Conservation (phyloP, 2,888 invertebrate genomes). For the Parnassius smintheus region DNA sequence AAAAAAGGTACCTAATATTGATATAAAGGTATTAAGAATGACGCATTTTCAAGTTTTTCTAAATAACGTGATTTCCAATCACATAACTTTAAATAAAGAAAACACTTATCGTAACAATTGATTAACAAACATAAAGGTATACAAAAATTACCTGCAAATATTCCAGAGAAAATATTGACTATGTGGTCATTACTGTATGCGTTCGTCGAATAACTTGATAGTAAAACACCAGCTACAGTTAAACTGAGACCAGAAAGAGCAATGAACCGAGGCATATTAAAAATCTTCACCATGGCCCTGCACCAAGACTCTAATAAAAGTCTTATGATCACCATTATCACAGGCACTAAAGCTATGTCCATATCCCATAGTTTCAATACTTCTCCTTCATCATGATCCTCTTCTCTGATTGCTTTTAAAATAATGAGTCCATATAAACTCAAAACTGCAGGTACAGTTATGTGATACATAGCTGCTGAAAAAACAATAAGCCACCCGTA, state of each 20-base stretch:
- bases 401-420: conserved; percentile 71
- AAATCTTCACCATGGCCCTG: conserved; percentile 76
- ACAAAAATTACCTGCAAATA: conserved; percentile 72
- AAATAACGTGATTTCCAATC: no score
- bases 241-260: conserved; percentile 80
- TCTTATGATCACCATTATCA: conserved; percentile 81
- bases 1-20: no score
- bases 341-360: conserved; percentile 81
- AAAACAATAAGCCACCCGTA: conserved; percentile 84
- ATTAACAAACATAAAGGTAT: conserved; percentile 1
- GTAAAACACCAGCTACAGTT: conserved; percentile 79
- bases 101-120: background rate
- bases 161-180: conserved; percentile 74
- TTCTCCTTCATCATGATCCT: conserved; percentile 65
- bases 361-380: conserved; percentile 79
- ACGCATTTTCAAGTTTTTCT: no score
- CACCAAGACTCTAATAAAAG: conserved; percentile 82
- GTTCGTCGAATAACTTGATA: conserved; percentile 75
- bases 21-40: no score
- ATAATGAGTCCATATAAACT: conserved; percentile 79
- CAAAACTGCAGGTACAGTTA: conserved; percentile 80
- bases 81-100: no score
- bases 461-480: conserved; percentile 81
- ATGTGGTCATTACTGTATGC: conserved; percentile 67
- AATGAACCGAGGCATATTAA: conserved; percentile 82